phyloP scores from a whole-genome alignment of 2,888 invertebrate species.

The Alentia gelatinosa region DNA sequence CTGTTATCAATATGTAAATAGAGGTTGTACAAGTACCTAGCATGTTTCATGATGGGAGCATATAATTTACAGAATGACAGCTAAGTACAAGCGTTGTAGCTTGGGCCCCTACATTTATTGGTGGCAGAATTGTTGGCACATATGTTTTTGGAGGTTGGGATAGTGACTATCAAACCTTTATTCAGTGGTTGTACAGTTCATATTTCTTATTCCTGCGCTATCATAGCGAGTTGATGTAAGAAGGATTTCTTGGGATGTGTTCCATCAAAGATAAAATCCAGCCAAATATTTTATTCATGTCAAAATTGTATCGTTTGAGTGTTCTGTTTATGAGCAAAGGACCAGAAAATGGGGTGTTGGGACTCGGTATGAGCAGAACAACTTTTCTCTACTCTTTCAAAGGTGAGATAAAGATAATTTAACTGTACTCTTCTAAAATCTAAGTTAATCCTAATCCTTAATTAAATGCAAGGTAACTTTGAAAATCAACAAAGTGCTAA shows the following conservation, averaged over 20 bases:
- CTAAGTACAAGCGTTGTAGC: conserved; percentile 6
- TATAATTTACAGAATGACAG: not conserved
- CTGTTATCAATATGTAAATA: not conserved
- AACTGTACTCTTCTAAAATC: too few species aligned
- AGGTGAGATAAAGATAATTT: too few species aligned
- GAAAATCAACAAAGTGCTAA: too few species aligned
- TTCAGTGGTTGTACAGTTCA: not conserved
- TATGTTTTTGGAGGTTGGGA: not conserved
- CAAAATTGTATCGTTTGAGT: not conserved
- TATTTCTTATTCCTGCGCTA: not conserved
- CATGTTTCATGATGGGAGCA: not conserved
- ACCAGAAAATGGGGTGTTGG: too few species aligned
- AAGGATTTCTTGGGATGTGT: too few species aligned
- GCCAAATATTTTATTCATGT: too few species aligned
- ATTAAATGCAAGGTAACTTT: too few species aligned
- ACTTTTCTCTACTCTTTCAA: too few species aligned
- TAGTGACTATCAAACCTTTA: not conserved
- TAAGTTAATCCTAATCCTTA: too few species aligned
- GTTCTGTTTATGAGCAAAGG: not conserved
- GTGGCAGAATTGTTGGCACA: not conserved
- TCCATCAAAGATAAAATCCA: too few species aligned
- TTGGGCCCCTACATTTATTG: not conserved
- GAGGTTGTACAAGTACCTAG: not conserved
- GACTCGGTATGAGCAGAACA: too few species aligned
- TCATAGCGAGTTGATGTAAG: not conserved